Evolutionary conservation across 2,888 invertebrate genomes (phyloP).

Genomic region (Mimachlamys varia): DNA sequence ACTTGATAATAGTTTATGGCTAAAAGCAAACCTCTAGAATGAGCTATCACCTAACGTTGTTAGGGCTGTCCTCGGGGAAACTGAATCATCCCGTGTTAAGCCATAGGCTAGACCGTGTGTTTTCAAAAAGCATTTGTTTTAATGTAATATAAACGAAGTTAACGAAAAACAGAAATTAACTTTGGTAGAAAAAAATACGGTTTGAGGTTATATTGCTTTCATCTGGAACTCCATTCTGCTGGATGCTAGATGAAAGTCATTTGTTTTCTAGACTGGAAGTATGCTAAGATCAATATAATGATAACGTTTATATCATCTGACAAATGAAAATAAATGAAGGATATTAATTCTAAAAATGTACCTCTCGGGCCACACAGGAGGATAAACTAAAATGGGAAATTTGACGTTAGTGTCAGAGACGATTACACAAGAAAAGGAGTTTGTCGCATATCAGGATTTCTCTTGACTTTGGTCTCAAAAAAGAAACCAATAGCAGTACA

Average conservation of each 20-base stretch:
- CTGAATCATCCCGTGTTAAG: background rate
- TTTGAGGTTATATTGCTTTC: background rate
- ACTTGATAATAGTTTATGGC: conserved; percentile 9
- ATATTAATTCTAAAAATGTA: background rate
- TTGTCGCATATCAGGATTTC: too few species aligned
- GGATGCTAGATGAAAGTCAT: background rate
- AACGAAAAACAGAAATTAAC: background rate
- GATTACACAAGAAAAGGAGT: too few species aligned
- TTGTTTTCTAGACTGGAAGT: too few species aligned
- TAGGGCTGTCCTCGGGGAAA: background rate
- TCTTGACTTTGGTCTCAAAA: too few species aligned
- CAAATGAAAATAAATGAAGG: background rate
- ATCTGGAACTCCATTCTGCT: background rate
- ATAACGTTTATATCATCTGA: background rate
- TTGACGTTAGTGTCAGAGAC: too few species aligned
- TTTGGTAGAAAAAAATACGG: background rate
- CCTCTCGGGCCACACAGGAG: too few species aligned
- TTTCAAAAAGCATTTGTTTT: background rate
- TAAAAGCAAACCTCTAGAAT: background rate
- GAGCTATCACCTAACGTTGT: background rate
- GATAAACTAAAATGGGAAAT: too few species aligned
- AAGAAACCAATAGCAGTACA: too few species aligned
- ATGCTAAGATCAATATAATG: background rate
- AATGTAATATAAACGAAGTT: background rate
- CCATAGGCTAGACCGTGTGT: background rate